Evolutionary conservation across 1,140 invertebrate species (phyloP), one percentile per base, ranked within the genome.

Genomic region (Saccostrea echinata): DNA sequence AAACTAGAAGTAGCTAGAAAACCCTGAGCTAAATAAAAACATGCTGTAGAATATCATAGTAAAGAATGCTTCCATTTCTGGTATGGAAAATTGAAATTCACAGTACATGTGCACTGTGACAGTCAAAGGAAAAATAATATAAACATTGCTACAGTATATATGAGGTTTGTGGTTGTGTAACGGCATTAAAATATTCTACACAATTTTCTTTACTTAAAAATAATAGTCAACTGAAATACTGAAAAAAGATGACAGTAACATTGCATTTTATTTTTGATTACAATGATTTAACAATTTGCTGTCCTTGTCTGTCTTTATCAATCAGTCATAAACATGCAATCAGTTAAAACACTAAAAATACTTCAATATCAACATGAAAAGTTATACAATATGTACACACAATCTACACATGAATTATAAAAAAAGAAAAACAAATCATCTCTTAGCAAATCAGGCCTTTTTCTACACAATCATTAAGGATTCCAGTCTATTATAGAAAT

Each of bases 11-110:
- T 76, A 27, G 30, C 68, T 76, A 76, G 68, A 76, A 76, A 33
- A 27, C 68, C 68, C 68, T 76, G 68, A 76, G 68, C 68, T 76
- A 76, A 76, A 76, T 76, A 76, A 76, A 43, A 76, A 76, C 30
- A 33, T 76, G 68, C 24, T 30, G 68, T 76, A 76, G 68, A 76
- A 76, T 76, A 76, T 76, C 68, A 68, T 68, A 30, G 68, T 33
- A 33, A 27, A 76, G 68, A 76, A 30, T 30, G 30, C 55, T 61
- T 61, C 55, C 55, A 61, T 61, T 61, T n/a, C 18, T 76, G 68
- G 16, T 33, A 27, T 76, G 30, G 68, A 76, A 30, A 24, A 76
- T 76, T 76, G 24, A 16, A 24, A 16, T 30, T 76, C 27, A 33
- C 27, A 30, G 68, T 76, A 76, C 68, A 76, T 8, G 11, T 76